These are phyloP conservation scores for Haemorhous mexicanus DNA, from an alignment of 2,113 vertebrate species.

Conservation along the genomic window DNA sequence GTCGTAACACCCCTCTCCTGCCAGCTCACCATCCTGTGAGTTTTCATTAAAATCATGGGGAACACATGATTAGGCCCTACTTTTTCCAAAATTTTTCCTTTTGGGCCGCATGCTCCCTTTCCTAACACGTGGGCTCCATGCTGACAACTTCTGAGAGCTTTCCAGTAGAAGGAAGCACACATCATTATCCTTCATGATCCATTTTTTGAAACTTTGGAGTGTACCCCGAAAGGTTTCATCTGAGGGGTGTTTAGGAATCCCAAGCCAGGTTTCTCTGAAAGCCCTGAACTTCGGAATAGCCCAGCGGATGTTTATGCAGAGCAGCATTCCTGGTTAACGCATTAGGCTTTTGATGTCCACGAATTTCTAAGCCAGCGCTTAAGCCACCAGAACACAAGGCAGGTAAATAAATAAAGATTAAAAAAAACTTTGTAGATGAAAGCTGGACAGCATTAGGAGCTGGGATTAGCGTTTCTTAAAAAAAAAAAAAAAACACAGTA, in stretches of 20 bases:
- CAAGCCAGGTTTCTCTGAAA: neutral
- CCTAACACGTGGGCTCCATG: accelerated
- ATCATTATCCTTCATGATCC: neutral
- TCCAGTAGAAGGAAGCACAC: neutral
- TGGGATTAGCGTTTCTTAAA: neutral
- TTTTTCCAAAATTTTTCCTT: neutral
- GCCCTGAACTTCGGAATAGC: neutral
- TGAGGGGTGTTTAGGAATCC: neutral
- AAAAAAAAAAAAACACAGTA: neutral
- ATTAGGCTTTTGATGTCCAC: neutral
- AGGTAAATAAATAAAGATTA: neutral
- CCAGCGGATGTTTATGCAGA: neutral
- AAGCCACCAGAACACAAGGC: neutral
- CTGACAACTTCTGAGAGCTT: neutral
- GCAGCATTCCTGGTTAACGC: neutral
- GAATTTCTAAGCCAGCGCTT: neutral
- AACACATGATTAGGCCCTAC: neutral
- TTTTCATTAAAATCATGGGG: neutral
- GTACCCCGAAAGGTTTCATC: neutral
- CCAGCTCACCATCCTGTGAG: neutral
- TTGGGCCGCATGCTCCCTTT: neutral
- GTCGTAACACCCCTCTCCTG: neutral
- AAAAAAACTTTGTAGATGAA: neutral
- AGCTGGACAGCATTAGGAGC: neutral
- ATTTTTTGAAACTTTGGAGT: neutral